Conservation (phyloP, 92 coral and sea anemone genomes). For the Phenganax marumi region DNA sequence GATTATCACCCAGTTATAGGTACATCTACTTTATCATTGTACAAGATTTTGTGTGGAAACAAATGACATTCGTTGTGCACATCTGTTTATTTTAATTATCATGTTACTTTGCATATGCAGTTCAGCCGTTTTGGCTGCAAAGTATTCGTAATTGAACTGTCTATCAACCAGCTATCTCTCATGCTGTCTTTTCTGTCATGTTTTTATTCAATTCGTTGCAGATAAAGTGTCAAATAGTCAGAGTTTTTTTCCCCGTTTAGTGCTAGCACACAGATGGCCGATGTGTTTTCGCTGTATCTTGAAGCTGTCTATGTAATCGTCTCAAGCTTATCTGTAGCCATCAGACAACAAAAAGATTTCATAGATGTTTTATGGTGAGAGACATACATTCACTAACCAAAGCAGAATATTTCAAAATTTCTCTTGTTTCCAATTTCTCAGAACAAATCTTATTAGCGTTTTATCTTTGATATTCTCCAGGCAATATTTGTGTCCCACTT, state of each 20-base stretch:
- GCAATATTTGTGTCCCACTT: slow-evolving; percentile 94
- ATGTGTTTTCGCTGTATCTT: slow-evolving; percentile 86
- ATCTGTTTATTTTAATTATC: no score
- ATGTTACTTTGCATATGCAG: no score
- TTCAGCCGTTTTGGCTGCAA: no score
- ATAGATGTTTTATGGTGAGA: slow-evolving; percentile 90
- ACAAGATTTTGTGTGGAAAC: not conserved
- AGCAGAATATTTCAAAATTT: not conserved
- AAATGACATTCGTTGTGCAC: not conserved
- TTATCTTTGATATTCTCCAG: slow-evolving; percentile 38
- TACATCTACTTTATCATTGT: slow-evolving; percentile 9
- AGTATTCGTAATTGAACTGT: no score
- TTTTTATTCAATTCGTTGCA: no score
- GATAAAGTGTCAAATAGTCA: no score
- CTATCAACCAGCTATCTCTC: no score
- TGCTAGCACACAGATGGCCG: slow-evolving; percentile 67
- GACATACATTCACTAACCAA: not conserved
- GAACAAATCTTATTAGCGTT: not conserved
- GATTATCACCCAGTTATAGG: slow-evolving; percentile 94
- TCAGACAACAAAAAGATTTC: slow-evolving; percentile 87
- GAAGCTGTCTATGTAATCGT: slow-evolving; percentile 94
- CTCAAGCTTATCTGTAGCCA: slow-evolving; percentile 78
- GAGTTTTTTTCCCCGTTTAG: slow-evolving; percentile 41
- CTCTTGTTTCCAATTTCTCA: no score
- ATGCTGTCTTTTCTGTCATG: no score